Evolutionary conservation across 2,888 invertebrate species (phyloP).

Genomic region (Pristionchus entomophagus): DNA sequence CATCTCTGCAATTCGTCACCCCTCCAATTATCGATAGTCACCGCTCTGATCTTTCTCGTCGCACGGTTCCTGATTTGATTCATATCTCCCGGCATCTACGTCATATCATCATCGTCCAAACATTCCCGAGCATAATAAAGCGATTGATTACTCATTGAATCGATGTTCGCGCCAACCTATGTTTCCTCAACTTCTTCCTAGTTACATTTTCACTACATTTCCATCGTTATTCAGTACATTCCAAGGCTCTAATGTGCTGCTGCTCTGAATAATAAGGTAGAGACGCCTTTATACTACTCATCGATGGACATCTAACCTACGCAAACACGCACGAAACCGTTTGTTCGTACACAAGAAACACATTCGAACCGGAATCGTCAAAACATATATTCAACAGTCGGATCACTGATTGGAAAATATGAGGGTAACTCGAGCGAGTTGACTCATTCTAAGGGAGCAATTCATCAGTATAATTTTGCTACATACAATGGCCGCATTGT

Average conservation of each 20-base stretch:
- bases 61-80: slow-evolving; percentile 1
- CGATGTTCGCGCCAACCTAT: no score
- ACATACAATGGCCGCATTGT: slow-evolving; percentile 34
- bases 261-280: no score
- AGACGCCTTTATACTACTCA: slow-evolving; percentile 3
- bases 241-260: no score
- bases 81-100: not conserved
- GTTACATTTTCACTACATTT: no score
- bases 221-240: no score
- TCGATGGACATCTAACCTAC: slow-evolving; percentile 14
- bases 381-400: slow-evolving; percentile 6
- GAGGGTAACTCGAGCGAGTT: not conserved
- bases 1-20: slow-evolving; percentile 69
- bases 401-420: not conserved
- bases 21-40: not conserved
- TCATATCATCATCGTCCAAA: not conserved
- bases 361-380: slow-evolving; percentile 23
- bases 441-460: slow-evolving; percentile 8
- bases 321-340: not conserved
- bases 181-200: no score
- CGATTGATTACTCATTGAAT: no score
- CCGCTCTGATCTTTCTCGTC: not conserved
- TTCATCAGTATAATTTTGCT: slow-evolving; percentile 12
- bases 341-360: not conserved
- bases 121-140: slow-evolving; percentile 26